phyloP scores from a whole-genome alignment of 1,140 invertebrate genomes.

The Venustaconcha ellipsiformis region DNA sequence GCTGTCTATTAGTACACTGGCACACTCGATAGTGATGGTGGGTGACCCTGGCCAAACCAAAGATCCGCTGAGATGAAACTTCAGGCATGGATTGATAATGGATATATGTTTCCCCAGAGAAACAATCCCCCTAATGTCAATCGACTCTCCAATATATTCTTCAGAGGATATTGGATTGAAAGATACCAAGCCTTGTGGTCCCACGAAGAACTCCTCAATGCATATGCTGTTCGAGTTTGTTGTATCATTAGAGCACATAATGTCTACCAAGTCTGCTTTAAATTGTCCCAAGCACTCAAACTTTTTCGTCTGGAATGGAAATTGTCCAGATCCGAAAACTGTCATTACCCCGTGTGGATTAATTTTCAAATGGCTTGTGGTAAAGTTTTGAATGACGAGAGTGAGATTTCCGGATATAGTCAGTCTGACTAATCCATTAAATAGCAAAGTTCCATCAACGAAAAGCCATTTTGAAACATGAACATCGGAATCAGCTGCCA shows the following conservation, averaged over 20 bases:
- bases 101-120: constrained; percentile 37
- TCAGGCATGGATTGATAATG: constrained; percentile 37
- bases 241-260: constrained; percentile 4
- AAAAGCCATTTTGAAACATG: too few species aligned
- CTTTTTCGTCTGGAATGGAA: not conserved
- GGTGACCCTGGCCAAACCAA: constrained; percentile 33
- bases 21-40: constrained; percentile 45
- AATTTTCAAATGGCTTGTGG: too few species aligned
- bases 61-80: constrained; percentile 34
- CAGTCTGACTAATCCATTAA: too few species aligned
- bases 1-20: constrained; percentile 44
- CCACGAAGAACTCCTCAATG: constrained; percentile 34
- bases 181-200: constrained; percentile 27
- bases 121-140: constrained; percentile 35
- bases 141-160: constrained; percentile 34
- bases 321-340: not conserved
- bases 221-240: constrained; percentile 36
- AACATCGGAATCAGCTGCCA: too few species aligned
- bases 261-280: not conserved
- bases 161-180: constrained; percentile 38
- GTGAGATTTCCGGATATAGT: too few species aligned
- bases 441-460: too few species aligned
- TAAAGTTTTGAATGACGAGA: too few species aligned
- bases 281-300: not conserved
- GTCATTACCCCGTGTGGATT: too few species aligned